Evolutionary conservation across 2,113 vertebrate genomes (phyloP).

Genomic region (Phylloscopus trochiloides): DNA sequence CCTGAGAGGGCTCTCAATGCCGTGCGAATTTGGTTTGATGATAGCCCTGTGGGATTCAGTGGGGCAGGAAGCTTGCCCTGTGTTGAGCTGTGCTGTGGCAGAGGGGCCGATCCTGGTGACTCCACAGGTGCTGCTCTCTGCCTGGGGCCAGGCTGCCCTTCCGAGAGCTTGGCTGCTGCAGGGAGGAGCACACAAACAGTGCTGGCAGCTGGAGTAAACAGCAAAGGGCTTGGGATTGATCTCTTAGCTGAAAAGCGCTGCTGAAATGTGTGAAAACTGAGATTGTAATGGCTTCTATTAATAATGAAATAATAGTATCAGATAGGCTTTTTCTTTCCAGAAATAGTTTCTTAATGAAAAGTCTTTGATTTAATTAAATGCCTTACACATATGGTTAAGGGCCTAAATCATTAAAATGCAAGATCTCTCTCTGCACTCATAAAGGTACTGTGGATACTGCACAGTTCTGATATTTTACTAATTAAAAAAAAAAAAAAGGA

Average conservation of each 20-base stretch:
- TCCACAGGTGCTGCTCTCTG: background rate
- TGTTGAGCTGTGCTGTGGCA: background rate
- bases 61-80: no score
- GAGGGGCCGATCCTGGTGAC: background rate
- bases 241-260: background rate
- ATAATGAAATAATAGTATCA: background rate
- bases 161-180: background rate
- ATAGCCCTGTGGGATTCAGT: background rate
- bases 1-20: background rate
- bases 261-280: background rate
- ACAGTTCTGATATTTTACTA: background rate
- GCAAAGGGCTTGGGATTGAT: background rate
- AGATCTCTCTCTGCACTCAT: background rate
- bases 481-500: background rate
- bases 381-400: background rate
- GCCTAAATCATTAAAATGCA: background rate
- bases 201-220: background rate
- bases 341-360: background rate
- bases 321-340: background rate
- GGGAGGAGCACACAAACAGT: no score
- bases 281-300: background rate
- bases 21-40: rapidly evolving
- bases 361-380: background rate
- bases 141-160: background rate
- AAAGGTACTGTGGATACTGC: background rate